Percentiles rank a stretch among this genome's conserved stretches.
Conservation (phyloP, 2,888 invertebrate species). For the Andrena haemorrhoa region DNA sequence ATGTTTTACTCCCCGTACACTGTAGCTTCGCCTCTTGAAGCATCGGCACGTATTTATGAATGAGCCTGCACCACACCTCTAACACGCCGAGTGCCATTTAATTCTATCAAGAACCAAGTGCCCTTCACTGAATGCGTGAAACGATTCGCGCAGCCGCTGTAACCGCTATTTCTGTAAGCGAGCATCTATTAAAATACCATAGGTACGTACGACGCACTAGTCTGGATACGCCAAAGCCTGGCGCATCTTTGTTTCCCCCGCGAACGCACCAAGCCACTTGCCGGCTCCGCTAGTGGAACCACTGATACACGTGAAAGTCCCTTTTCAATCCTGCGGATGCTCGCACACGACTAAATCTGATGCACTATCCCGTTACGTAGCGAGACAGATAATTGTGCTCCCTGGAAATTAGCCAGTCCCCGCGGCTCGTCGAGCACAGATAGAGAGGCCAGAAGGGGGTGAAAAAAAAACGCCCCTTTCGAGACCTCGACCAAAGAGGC, state of each 20-base stretch:
- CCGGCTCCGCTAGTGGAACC: neutral
- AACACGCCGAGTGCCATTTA: no score
- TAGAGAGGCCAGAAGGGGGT: neutral
- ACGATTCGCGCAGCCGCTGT: no score
- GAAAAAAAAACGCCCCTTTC: slow-evolving; percentile 1
- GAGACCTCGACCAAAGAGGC: neutral
- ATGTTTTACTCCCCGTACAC: no score
- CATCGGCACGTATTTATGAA: no score
- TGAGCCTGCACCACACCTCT: no score
- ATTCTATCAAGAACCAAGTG: no score
- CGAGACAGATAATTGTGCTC: slow-evolving; percentile 35
- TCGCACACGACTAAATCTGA: slow-evolving; percentile 11
- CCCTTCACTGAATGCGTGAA: no score
- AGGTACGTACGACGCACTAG: no score
- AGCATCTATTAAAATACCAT: no score
- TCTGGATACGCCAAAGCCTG: neutral
- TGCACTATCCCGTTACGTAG: slow-evolving; percentile 5
- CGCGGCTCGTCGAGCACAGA: neutral
- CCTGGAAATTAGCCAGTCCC: slow-evolving; percentile 29
- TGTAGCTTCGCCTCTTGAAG: no score
- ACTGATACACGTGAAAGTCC: neutral
- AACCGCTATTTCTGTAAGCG: no score
- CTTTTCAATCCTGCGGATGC: slow-evolving; percentile 4
- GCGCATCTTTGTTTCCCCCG: neutral
- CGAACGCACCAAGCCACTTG: neutral